Percentiles rank a stretch among this genome's conserved stretches.
These are phyloP conservation scores for Pelagia noctiluca DNA, from an alignment of 30 jellyfish, hydroid and myxozoan genomes.

Conservation along the genomic window DNA sequence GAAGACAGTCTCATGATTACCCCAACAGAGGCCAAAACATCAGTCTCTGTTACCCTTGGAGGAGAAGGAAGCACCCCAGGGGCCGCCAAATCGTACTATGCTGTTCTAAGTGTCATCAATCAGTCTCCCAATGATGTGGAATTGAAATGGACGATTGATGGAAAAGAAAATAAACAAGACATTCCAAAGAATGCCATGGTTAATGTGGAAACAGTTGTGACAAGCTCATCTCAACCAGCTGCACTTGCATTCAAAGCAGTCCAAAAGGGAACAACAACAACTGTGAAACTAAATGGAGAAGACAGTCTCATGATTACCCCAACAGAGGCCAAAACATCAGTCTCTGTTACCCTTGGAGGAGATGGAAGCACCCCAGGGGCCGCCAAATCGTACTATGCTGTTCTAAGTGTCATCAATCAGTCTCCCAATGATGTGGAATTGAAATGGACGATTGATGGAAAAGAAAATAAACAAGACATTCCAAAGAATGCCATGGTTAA, in stretches of 20 bases:
- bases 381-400: slow-evolving; percentile 49
- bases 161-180: slow-evolving; percentile 43
- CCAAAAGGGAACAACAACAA: slow-evolving; percentile 40
- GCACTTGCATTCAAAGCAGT: slow-evolving; percentile 51
- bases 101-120: slow-evolving; percentile 36
- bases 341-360: slow-evolving; percentile 23
- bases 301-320: slow-evolving; percentile 46
- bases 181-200: slow-evolving; percentile 34
- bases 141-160: slow-evolving; percentile 27
- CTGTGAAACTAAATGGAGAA: slow-evolving; percentile 50
- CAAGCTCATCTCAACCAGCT: slow-evolving; percentile 27
- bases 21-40: not conserved
- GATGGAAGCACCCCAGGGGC: slow-evolving; percentile 15
- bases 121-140: slow-evolving; percentile 17
- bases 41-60: not conserved
- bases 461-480: slow-evolving; percentile 63
- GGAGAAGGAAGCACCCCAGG: slow-evolving; percentile 18
- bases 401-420: slow-evolving; percentile 78
- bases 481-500: slow-evolving; percentile 73
- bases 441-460: slow-evolving; percentile 56
- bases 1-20: not conserved
- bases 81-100: slow-evolving; percentile 51
- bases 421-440: slow-evolving; percentile 64
- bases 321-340: slow-evolving; percentile 15
- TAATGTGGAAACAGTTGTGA: slow-evolving; percentile 18